A percentile compares a stretch with the other conserved stretches of the same genome.
Evolutionary conservation across 2,113 vertebrate species (phyloP).

Genomic region (Brachypodius melanocephalos): DNA sequence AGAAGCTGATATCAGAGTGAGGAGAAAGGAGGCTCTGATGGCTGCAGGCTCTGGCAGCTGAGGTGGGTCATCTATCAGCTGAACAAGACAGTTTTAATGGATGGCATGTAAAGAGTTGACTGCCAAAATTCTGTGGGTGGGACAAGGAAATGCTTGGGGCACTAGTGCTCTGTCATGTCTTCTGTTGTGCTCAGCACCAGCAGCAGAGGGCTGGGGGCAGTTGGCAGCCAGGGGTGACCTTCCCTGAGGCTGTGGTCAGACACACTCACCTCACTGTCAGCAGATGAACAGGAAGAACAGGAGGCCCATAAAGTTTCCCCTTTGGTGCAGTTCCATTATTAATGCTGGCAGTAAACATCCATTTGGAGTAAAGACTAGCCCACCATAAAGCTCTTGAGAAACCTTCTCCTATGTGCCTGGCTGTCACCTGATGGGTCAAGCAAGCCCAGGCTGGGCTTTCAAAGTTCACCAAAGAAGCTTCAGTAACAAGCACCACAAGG

Average conservation of each 20-base stretch:
- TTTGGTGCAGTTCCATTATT: neutral
- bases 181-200: neutral
- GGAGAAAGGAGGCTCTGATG: neutral
- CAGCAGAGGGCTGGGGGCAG: neutral
- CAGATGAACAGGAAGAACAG: neutral
- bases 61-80: neutral
- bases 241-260: neutral
- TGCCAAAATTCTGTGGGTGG: neutral
- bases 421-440: accelerated
- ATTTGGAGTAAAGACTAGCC: neutral
- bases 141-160: neutral
- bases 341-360: neutral
- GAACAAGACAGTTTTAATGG: conserved; percentile 11
- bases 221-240: neutral
- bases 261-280: neutral
- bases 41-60: neutral
- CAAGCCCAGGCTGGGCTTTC: neutral
- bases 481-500: neutral
- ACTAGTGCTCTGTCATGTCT: neutral
- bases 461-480: neutral
- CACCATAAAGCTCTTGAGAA: neutral
- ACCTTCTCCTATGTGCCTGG: neutral
- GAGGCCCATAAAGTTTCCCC: neutral
- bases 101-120: neutral
- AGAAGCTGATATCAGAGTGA: neutral